Conservation (phyloP, 2,113 vertebrate genomes). For the Leptodactylus fuscus region DNA sequence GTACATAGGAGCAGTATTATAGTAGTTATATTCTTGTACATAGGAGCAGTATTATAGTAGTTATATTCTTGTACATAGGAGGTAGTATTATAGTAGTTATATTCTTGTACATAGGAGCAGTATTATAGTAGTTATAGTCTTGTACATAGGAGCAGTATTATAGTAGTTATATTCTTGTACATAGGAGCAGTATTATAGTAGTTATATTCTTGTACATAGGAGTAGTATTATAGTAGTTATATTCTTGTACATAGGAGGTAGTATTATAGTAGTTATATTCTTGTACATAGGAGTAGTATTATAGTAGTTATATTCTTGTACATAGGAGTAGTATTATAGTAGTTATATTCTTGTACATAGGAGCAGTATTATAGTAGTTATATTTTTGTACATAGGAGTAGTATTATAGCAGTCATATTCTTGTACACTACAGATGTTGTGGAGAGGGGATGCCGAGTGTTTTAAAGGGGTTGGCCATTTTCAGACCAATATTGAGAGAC, state of each 20-base stretch:
- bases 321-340: neutral
- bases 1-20: neutral
- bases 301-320: neutral
- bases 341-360: slow-evolving; percentile 15
- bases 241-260: neutral
- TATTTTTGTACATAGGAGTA: no score
- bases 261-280: slow-evolving; percentile 20
- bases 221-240: slow-evolving; percentile 7
- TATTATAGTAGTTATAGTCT: slow-evolving; percentile 8
- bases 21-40: slow-evolving; percentile 7
- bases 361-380: slow-evolving; percentile 8
- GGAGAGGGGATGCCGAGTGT: no score
- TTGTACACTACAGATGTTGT: no score
- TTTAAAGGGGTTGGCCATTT: no score
- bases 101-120: neutral
- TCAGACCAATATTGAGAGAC: no score
- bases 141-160: neutral
- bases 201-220: neutral
- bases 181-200: slow-evolving; percentile 10
- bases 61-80: slow-evolving; percentile 11
- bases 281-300: slow-evolving; percentile 3
- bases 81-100: neutral
- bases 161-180: neutral
- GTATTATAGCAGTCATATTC: no score
- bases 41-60: slow-evolving; percentile 15